Base-by-base conservation (phyloP, 2,888 invertebrate species). In the Drosophila atroscutellata region DNA sequence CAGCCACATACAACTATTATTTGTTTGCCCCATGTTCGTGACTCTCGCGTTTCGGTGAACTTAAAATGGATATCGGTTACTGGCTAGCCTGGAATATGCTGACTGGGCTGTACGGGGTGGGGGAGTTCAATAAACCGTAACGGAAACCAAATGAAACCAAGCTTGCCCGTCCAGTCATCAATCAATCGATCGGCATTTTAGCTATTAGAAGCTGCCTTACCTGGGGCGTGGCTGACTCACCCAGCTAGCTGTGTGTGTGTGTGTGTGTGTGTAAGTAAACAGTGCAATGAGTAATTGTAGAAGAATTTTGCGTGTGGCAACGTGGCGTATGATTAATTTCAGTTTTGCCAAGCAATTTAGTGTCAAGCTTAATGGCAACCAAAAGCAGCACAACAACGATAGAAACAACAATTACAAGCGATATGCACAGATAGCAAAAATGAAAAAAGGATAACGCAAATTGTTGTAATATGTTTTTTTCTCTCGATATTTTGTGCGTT, bases 281-380 rank as follows among this genome's bases (percentile, higher is more conserved):
- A 45, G 45, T 24, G 39, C 61, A 65, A 62, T 77, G 72, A 67
- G 72, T 75, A 80, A 77, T 71, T 72, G 69, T 56, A 6, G 50
- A 42, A 42, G 51, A 13, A 75, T 64, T 72, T 66, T 66, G 57
- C 63, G 69, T 72, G 62, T 59, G 55, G 51, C 65, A 60, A 68
- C 63, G 57, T 57, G 64, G 78, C 86, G 90, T 80, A 89, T 86
- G 90, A 89, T 85, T 89, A 83, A 89, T 89, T 85, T 81, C 73
- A 67, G 62, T 67, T 59, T 52, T 15, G 26, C 58, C 50, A 47
- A 56, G 60, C 81, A 74, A 89, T 88, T 84, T 84, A 60, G 81
- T 84, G 81, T 73, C 89, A 75, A 89, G 70, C 75, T 78, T 88
- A 88, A 83, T 83, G 88, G 89, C 70, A 81, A 75, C 83, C 80